phyloP scores from a whole-genome alignment of 2,888 invertebrate genomes.

The Synanthedon andrenaeformis region DNA sequence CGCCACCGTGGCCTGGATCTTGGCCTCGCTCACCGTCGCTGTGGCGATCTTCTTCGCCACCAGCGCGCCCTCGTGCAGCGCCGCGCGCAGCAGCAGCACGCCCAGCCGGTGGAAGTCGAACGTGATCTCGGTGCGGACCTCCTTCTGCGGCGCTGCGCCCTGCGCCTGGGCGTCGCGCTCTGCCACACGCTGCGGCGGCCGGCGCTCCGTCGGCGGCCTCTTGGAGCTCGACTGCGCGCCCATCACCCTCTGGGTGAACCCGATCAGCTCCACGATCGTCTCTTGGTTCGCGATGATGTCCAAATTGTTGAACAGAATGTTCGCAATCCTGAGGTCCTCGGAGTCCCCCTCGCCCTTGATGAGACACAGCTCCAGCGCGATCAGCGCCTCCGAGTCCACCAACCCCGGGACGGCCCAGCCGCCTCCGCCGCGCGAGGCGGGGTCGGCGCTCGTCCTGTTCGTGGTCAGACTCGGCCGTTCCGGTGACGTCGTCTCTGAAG shows the following conservation, averaged over 20 bases:
- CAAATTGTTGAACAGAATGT: slow-evolving; percentile 92
- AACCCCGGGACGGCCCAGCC: slow-evolving; percentile 78
- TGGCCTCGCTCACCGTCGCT: slow-evolving; percentile 91
- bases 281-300: slow-evolving; percentile 97
- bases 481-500: slow-evolving; percentile 16
- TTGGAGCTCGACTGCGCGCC: slow-evolving; percentile 12
- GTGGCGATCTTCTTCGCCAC: slow-evolving; percentile 92
- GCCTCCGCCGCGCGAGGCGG: slow-evolving; percentile 29
- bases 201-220: not conserved
- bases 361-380: slow-evolving; percentile 71
- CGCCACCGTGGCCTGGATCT: slow-evolving; percentile 83
- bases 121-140: slow-evolving; percentile 80
- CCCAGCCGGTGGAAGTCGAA: slow-evolving; percentile 95
- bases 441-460: slow-evolving; percentile 19
- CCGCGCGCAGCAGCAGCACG: slow-evolving; percentile 85
- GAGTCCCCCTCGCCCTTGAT: slow-evolving; percentile 57
- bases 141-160: slow-evolving; percentile 72
- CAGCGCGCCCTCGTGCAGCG: slow-evolving; percentile 76
- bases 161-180: slow-evolving; percentile 85
- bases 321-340: slow-evolving; percentile 78
- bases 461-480: slow-evolving; percentile 32
- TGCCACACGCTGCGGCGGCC: slow-evolving; percentile 14
- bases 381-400: slow-evolving; percentile 84
- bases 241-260: slow-evolving; percentile 82
- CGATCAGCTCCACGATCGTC: slow-evolving; percentile 92